Conservation (phyloP, 2,797 vertebrate species). For the Muscicapa comitata region DNA sequence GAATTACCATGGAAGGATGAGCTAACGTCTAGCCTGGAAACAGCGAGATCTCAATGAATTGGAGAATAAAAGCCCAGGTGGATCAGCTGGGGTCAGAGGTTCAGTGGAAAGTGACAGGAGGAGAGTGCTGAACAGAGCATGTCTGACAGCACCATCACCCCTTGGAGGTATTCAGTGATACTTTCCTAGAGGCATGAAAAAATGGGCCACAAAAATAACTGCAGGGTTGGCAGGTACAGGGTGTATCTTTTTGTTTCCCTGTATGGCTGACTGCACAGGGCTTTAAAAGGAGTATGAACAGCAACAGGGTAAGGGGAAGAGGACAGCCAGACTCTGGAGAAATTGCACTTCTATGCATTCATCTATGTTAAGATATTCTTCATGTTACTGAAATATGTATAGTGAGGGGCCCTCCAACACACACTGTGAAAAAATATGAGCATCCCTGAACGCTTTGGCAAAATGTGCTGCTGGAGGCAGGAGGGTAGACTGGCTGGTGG, state of each 20-base stretch:
- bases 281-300: neutral
- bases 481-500: neutral
- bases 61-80: constrained; percentile 8
- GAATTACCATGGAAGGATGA: neutral
- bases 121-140: neutral
- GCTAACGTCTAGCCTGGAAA: neutral
- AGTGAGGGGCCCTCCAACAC: neutral
- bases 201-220: neutral
- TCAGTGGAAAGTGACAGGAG: neutral
- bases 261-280: neutral
- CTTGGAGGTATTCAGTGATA: neutral
- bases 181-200: neutral
- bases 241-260: constrained; percentile 1
- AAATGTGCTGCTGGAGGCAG: neutral
- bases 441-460: neutral
- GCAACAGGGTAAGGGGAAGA: neutral
- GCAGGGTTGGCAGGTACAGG: constrained; percentile 4
- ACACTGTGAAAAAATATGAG: neutral
- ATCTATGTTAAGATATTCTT: neutral
- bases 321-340: neutral
- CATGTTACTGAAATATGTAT: neutral
- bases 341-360: neutral
- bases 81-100: neutral
- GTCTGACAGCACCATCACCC: neutral
- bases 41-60: neutral